Conservation (phyloP, 2,797 vertebrate species). For the Champsocephalus esox region DNA sequence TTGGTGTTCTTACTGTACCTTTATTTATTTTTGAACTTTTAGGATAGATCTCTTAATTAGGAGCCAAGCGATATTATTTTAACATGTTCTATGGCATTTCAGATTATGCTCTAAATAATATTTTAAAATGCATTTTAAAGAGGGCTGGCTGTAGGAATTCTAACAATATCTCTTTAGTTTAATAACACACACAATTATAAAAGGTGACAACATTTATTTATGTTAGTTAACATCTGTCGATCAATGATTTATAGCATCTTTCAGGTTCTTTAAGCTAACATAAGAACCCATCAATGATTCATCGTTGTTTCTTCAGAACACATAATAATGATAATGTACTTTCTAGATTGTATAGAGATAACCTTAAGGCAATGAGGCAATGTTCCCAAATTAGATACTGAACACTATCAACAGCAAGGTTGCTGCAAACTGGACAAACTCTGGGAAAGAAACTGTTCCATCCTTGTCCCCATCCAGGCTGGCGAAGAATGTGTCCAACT, state of each 20-base stretch:
- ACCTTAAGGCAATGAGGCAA: too few relatives aligned
- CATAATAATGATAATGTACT: neutral
- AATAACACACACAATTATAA: neutral
- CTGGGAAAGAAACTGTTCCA: slow-evolving; percentile 49
- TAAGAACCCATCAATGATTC: neutral
- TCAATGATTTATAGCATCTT: neutral
- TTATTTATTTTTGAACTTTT: too few relatives aligned
- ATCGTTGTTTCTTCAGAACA: neutral
- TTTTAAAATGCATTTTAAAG: neutral
- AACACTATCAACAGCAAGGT: too few relatives aligned
- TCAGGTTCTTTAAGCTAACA: neutral
- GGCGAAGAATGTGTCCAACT: slow-evolving; percentile 34
- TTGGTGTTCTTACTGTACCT: too few relatives aligned
- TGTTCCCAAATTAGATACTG: too few relatives aligned
- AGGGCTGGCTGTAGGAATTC: neutral
- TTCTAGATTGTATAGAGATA: too few relatives aligned
- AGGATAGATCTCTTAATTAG: neutral
- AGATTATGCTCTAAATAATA: neutral
- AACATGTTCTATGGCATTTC: neutral
- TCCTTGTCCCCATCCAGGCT: slow-evolving; percentile 38
- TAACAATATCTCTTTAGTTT: neutral
- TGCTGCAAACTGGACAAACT: too few relatives aligned
- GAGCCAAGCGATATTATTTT: neutral
- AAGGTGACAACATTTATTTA: neutral
- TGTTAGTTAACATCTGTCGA: neutral